A percentile compares a stretch with the other conserved stretches of the same genome.
These are phyloP conservation scores for Callipepla californica DNA, from an alignment of 2,113 vertebrate species.

Conservation along the genomic window DNA sequence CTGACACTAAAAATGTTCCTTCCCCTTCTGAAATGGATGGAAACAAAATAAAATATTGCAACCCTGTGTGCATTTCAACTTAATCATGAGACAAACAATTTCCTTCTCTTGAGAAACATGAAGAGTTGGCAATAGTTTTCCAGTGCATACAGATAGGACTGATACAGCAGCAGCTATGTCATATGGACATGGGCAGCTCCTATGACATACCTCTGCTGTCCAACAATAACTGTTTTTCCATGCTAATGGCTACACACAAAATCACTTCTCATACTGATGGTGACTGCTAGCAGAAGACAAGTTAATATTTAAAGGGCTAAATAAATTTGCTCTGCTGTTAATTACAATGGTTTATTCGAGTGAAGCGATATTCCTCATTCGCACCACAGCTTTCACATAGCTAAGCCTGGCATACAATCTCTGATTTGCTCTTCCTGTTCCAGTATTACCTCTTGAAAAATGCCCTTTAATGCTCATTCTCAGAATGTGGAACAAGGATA, in stretches of 20 bases:
- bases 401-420: not conserved
- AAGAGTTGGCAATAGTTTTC: not conserved
- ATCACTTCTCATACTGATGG: not conserved
- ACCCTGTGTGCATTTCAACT: not conserved
- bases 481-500: not conserved
- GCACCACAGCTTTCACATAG: not conserved
- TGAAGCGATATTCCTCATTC: not conserved
- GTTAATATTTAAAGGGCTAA: slow-evolving; percentile 1
- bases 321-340: slow-evolving; percentile 14
- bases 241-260: not conserved
- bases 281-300: not conserved
- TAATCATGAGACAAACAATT: not conserved
- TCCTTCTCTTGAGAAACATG: not conserved
- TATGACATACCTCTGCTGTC: not conserved
- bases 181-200: not conserved
- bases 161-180: not conserved
- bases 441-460: not conserved
- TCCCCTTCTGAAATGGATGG: not conserved
- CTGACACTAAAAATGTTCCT: not conserved
- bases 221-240: not conserved
- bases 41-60: not conserved
- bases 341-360: not conserved
- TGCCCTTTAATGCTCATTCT: not conserved
- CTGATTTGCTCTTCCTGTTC: not conserved
- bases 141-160: not conserved